phyloP scores from a whole-genome alignment of 2,888 invertebrate species.

The Sphaerophoria taeniata region DNA sequence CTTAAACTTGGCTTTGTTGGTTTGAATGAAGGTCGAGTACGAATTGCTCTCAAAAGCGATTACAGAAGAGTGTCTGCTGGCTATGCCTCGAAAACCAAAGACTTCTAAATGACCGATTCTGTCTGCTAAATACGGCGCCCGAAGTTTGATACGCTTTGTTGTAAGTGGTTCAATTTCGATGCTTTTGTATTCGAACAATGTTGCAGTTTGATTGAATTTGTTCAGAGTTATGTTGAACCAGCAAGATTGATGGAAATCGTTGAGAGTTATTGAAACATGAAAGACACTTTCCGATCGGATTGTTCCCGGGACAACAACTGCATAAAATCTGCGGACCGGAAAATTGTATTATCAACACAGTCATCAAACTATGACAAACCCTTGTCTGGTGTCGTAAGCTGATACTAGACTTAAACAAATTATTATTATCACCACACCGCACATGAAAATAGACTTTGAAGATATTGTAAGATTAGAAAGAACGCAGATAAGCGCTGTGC shows the following conservation, averaged over 20 bases:
- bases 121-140: neutral
- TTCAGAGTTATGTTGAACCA: slow-evolving; percentile 35
- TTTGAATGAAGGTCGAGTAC: slow-evolving; percentile 94
- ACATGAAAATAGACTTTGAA: too few species aligned
- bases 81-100: neutral
- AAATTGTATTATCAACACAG: neutral
- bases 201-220: neutral
- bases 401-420: too few species aligned
- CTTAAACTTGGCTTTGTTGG: slow-evolving; percentile 95
- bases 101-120: slow-evolving; percentile 85
- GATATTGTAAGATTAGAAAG: too few species aligned
- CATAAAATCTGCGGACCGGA: slow-evolving; percentile 29
- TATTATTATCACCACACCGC: too few species aligned
- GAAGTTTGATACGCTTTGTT: slow-evolving; percentile 10
- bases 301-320: slow-evolving; percentile 32
- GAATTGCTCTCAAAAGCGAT: neutral
- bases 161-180: slow-evolving; percentile 36
- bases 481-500: too few species aligned
- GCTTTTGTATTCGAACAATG: neutral
- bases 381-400: neutral
- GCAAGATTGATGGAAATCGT: slow-evolving; percentile 83
- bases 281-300: slow-evolving; percentile 22
- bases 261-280: slow-evolving; percentile 28
- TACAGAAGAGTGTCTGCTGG: slow-evolving; percentile 69
- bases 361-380: neutral